phyloP scores from a whole-genome alignment of 1,140 invertebrate species.

The Heliconius hermathena region DNA sequence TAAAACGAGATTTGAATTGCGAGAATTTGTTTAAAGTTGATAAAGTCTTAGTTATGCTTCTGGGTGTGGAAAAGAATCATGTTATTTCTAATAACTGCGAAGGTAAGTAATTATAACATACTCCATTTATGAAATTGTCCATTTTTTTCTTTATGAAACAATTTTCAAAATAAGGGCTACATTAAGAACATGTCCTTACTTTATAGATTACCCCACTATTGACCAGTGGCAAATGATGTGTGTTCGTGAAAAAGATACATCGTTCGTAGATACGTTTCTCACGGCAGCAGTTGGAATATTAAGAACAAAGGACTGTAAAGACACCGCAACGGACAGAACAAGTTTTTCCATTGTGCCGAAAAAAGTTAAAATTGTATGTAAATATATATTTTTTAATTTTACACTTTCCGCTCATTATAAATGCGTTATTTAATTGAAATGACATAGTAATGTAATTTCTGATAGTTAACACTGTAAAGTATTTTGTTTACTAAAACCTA shows the following conservation, averaged over 20 bases:
- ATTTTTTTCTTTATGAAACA: not conserved
- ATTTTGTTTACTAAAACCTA: not conserved
- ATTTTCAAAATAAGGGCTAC: not conserved
- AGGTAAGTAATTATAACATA: slow-evolving; percentile 49
- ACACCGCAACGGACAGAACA: slow-evolving; percentile 84
- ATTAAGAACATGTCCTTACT: not conserved
- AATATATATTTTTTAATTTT: slow-evolving; percentile 76
- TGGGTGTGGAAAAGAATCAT: slow-evolving; percentile 84
- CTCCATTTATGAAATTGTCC: not conserved
- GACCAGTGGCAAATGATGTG: slow-evolving; percentile 89
- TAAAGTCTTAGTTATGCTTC: slow-evolving; percentile 89
- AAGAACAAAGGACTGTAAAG: slow-evolving; percentile 83
- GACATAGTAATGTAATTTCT: too few species aligned
- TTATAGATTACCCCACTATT: slow-evolving; percentile 86
- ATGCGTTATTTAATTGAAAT: too few species aligned
- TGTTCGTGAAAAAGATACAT: slow-evolving; percentile 89
- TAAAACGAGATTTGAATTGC: slow-evolving; percentile 82
- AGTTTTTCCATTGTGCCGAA: slow-evolving; percentile 90
- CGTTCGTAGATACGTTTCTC: slow-evolving; percentile 90
- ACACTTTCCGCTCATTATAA: not conserved
- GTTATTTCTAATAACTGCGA: slow-evolving; percentile 63
- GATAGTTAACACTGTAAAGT: too few species aligned
- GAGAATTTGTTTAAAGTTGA: slow-evolving; percentile 86
- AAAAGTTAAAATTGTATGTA: slow-evolving; percentile 89
- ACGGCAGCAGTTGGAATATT: slow-evolving; percentile 89